Base-by-base conservation (phyloP, 2,797 vertebrate genomes). In the Esox lucius region DNA sequence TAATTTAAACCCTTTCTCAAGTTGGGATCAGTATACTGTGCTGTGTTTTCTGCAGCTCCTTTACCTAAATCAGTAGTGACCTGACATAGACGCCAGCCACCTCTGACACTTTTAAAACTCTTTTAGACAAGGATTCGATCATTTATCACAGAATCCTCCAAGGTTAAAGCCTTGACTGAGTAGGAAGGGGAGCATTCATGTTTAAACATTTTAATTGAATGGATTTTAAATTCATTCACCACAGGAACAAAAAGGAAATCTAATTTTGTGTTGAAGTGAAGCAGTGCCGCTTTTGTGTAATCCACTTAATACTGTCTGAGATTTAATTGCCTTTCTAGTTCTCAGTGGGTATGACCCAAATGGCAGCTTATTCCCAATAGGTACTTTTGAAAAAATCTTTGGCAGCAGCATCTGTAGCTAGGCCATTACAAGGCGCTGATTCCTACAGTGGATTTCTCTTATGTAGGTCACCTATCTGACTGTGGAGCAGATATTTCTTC, bases 381-480 rank as follows among this genome's bases (percentile, higher is more conserved):
- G 17, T 53, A 53, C 51, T 53, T 51, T 53, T 53, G 51, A 53
- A 2, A 3, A 0, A 39, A 39, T 3, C 5, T 39, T 39, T 39
- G 74, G 5, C 26, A 31, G 13, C 51, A n/a, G 51, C 51, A 53
- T 17, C 51, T 53, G 8, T 53, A n/a, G 51, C 17, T 7, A 72
- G 76, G 73, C 78, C 84, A 86, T 84, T 76, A 84, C 70, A 56
- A 53, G 26, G 26, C 71, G 75, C 82, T 79, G 81, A 81, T 86
- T 84, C 26, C 3, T 68, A 7, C 64, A 6, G 80, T 73, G 90
- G 80, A 90, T 86, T 83, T 73, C 46, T 74, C 56, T 69, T 80
- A 87, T 89, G 80, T 90, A 80, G 88, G 88, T 87, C 88, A 75
- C 78, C 83, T 79, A 80, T 72, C 81, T 86, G 74, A 84, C 82